Evolutionary conservation across 2,888 invertebrate species (phyloP).

Genomic region (Theretra japonica): DNA sequence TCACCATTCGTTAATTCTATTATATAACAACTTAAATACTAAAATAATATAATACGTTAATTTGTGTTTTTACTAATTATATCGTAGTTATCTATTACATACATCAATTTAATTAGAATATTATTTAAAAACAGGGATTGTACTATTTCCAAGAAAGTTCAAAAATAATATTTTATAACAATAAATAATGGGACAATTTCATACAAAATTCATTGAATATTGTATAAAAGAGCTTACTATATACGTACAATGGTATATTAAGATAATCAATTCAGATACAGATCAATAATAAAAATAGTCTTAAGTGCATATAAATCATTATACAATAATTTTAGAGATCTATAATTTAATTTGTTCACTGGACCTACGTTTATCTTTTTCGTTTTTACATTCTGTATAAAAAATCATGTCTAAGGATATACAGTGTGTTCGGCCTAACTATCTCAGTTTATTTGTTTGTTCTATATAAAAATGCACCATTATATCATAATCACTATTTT

Average conservation of each 20-base stretch:
- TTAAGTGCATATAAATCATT: conserved; percentile 27
- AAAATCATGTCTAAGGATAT: neutral
- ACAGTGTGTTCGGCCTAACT: neutral
- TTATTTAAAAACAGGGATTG: neutral
- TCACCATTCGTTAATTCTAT: neutral
- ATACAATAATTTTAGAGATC: conserved; percentile 38
- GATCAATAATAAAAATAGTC: neutral
- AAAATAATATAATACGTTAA: conserved; percentile 13
- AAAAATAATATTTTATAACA: neutral
- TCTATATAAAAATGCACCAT: conserved; percentile 19
- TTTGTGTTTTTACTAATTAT: neutral
- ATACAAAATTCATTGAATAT: neutral
- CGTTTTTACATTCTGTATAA: neutral
- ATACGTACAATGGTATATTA: neutral
- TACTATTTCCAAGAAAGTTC: neutral
- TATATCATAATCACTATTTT: neutral
- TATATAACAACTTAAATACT: conserved; percentile 2
- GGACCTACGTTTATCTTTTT: neutral
- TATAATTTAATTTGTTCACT: conserved; percentile 34
- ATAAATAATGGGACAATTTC: neutral
- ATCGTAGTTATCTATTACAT: neutral
- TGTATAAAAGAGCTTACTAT: neutral
- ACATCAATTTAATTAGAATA: neutral
- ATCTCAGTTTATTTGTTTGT: neutral
- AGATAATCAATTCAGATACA: conserved; percentile 1